Base-by-base conservation (phyloP, 2,888 invertebrate species). In the Epicampocera succincta region DNA sequence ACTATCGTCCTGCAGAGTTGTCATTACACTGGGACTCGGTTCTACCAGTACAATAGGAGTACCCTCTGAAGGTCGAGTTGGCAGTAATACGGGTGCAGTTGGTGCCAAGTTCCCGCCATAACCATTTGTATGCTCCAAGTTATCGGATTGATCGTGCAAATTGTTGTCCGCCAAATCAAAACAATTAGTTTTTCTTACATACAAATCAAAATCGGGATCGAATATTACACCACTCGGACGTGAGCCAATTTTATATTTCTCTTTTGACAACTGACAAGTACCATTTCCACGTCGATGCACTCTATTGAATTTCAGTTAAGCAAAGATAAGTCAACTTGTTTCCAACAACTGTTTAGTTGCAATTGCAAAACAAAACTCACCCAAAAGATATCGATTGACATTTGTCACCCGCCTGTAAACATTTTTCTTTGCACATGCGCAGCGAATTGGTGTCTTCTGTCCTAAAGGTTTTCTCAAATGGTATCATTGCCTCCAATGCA, bases 381-480 rank as follows among this genome's bases (percentile, higher is more conserved):
- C 94, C 94, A 85, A 94, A 94, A 86, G 93, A 93, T 85, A 93
- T 94, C 68, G 93, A 92, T 87, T 93, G 93, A 87, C 94, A 94
- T 85, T 92, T 92, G 85, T 93, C 93, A 86, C 90, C 91, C 85
- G 93, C 93, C 87, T 93, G 92, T 86, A 93, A 92, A 89, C 94
- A 94, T 79, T 93, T 92, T 80, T 93, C 92, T 87, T 94, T 93
- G 88, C 94, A 94, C 86, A 93, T 92, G 66, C 92, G 91, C 80
- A 93, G 91, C 52, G 93, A 93, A 88, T 93, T 92, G 90, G 93
- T 93, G 19, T 93, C 92, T 58, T 93, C 92, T 78, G 93, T 93
- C 29, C 93, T 92, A 85, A 93, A 93, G 91, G 94, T 93, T 91
- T 93, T 93, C 87, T 92, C 92, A 40, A 88, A 88, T 42, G 93